Evolutionary conservation across 2,113 vertebrate genomes (phyloP).

Genomic region (Cottus gobio): DNA sequence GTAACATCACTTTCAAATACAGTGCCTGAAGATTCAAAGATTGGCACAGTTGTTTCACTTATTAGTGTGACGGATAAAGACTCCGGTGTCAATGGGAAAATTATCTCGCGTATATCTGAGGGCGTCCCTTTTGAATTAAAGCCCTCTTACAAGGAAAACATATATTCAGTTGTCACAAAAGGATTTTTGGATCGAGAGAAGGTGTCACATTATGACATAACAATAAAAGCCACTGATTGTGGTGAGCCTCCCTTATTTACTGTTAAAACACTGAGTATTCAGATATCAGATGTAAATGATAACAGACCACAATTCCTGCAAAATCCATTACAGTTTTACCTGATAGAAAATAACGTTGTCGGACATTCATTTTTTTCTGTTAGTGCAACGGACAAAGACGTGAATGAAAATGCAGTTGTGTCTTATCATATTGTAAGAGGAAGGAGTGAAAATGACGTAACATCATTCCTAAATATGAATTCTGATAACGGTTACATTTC

Average conservation of each 20-base stretch:
- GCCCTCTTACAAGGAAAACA: constrained; percentile 72
- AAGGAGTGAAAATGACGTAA: constrained; percentile 13
- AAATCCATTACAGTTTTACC: constrained; percentile 58
- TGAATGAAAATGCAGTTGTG: constrained; percentile 62
- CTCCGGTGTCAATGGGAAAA: constrained; percentile 47
- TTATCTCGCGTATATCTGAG: constrained; percentile 57
- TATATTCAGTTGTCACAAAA: constrained; percentile 77
- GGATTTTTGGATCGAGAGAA: constrained; percentile 67
- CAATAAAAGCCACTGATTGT: constrained; percentile 68
- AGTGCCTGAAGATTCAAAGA: constrained; percentile 42
- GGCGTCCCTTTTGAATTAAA: constrained; percentile 67
- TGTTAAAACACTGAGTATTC: constrained; percentile 62
- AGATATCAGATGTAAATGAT: constrained; percentile 78
- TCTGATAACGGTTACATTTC: constrained; percentile 68
- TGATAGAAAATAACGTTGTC: constrained; percentile 73
- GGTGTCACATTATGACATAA: constrained; percentile 78
- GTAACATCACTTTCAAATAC: constrained; percentile 47
- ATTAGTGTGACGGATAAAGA: constrained; percentile 58
- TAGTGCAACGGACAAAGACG: constrained; percentile 66
- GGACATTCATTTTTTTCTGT: constrained; percentile 70
- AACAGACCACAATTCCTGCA: constrained; percentile 70
- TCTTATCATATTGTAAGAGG: constrained; percentile 5
- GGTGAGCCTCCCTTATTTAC: constrained; percentile 67
- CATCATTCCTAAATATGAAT: constrained; percentile 69
- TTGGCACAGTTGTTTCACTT: constrained; percentile 52